A percentile compares a stretch with the other conserved stretches of the same genome.
These are phyloP conservation scores for Nixonia krombeini DNA, from an alignment of 1,140 invertebrate species.

Conservation along the genomic window DNA sequence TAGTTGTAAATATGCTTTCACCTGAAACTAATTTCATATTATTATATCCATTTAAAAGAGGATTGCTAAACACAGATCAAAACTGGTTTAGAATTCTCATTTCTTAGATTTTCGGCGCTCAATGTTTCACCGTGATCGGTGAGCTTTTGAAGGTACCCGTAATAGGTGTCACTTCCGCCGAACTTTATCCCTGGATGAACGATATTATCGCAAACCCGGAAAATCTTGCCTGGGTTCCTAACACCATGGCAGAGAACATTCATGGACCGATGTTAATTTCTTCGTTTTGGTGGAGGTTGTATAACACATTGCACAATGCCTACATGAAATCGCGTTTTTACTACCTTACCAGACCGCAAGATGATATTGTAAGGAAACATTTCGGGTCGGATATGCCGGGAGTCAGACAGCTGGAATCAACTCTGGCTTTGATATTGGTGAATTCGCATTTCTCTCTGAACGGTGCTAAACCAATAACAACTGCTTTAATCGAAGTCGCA, in stretches of 20 bases:
- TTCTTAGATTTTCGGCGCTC: constrained; percentile 53
- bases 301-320: constrained; percentile 63
- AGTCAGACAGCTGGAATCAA: constrained; percentile 72
- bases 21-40: too few relatives aligned
- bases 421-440: constrained; percentile 75
- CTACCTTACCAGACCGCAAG: constrained; percentile 4
- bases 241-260: constrained; percentile 71
- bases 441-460: constrained; percentile 75
- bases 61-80: too few relatives aligned
- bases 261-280: constrained; percentile 68
- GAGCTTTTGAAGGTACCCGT: constrained; percentile 74
- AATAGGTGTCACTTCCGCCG: constrained; percentile 74
- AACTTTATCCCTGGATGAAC: constrained; percentile 76
- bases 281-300: constrained; percentile 73
- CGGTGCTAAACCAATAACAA: constrained; percentile 52
- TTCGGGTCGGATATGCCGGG: constrained; percentile 68
- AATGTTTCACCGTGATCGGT: constrained; percentile 72
- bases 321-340: constrained; percentile 17
- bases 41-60: too few relatives aligned
- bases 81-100: constrained; percentile 5
- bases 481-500: constrained; percentile 74
- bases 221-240: constrained; percentile 74
- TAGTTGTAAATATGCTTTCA: too few relatives aligned
- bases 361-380: constrained; percentile 67
- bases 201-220: constrained; percentile 76